A percentile compares a stretch with the other conserved stretches of the same genome.
Conservation (phyloP, 2,888 invertebrate genomes). For the Nycteola revayana region DNA sequence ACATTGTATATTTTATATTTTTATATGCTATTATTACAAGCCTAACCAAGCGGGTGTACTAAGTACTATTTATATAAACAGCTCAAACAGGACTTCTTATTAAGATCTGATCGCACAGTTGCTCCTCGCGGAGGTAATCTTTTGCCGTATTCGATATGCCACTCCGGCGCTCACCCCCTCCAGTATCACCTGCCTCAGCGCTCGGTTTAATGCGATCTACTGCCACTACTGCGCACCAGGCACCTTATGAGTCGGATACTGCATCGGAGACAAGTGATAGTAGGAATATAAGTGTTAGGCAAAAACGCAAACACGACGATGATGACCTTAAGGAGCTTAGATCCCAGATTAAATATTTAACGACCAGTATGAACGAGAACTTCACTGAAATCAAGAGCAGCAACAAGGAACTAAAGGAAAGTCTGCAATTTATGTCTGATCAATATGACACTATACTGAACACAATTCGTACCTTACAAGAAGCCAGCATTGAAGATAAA, state of each 20-base stretch:
- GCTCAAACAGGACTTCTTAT: too few species aligned
- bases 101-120: too few species aligned
- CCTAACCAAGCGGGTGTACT: too few species aligned
- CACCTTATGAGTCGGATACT: constrained; percentile 3
- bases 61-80: too few species aligned
- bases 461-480: neutral
- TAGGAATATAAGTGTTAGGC: neutral
- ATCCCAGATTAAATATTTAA: neutral
- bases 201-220: neutral
- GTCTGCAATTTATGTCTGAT: constrained; percentile 1
- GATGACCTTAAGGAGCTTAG: constrained; percentile 2
- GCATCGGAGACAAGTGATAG: constrained; percentile 1
- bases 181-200: neutral
- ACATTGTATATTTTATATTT: too few species aligned
- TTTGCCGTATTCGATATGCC: too few species aligned
- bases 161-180: neutral
- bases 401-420: constrained; percentile 2
- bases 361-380: constrained; percentile 1
- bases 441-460: constrained; percentile 2
- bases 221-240: neutral
- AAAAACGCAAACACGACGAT: constrained; percentile 1
- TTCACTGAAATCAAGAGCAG: neutral
- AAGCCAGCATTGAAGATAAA: constrained; percentile 1
- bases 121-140: too few species aligned
- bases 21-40: too few species aligned